Conservation (phyloP, 2,113 vertebrate species). For the Gadus macrocephalus region DNA sequence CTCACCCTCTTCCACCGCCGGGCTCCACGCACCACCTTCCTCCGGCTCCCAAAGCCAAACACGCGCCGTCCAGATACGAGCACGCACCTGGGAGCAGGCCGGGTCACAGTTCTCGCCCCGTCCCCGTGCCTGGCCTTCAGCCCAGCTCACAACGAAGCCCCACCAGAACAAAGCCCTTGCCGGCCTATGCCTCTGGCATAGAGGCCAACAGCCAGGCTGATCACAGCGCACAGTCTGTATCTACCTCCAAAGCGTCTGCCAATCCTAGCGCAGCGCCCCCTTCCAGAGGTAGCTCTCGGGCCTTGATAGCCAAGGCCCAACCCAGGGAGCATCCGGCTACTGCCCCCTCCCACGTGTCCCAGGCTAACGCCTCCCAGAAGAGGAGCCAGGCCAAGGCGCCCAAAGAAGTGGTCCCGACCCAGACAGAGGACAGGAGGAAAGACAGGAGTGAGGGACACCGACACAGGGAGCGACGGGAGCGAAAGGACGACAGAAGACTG, state of each 20-base stretch:
- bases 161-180: conserved; percentile 44
- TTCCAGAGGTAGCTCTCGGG: conserved; percentile 26
- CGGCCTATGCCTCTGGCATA: background rate
- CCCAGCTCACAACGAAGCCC: conserved; percentile 37
- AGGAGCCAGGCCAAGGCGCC: conserved; percentile 46
- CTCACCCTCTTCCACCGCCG: conserved; percentile 35
- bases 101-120: conserved; percentile 42
- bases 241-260: conserved; percentile 35
- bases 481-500: conserved; percentile 70
- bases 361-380: conserved; percentile 40
- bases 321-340: conserved; percentile 31
- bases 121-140: conserved; percentile 30
- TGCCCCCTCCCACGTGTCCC: conserved; percentile 27
- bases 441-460: conserved; percentile 39
- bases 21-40: conserved; percentile 25
- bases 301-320: conserved; percentile 43
- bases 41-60: conserved; percentile 48
- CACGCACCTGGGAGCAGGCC: conserved; percentile 34
- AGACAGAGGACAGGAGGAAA: conserved; percentile 30
- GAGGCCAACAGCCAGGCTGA: conserved; percentile 32
- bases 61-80: conserved; percentile 34
- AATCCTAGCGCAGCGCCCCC: conserved; percentile 23
- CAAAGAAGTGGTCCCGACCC: conserved; percentile 24
- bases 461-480: conserved; percentile 37
- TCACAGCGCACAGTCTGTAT: conserved; percentile 37